These are phyloP conservation scores for Lochmaea crataegi DNA, from an alignment of 2,888 invertebrate genomes.

Conservation along the genomic window DNA sequence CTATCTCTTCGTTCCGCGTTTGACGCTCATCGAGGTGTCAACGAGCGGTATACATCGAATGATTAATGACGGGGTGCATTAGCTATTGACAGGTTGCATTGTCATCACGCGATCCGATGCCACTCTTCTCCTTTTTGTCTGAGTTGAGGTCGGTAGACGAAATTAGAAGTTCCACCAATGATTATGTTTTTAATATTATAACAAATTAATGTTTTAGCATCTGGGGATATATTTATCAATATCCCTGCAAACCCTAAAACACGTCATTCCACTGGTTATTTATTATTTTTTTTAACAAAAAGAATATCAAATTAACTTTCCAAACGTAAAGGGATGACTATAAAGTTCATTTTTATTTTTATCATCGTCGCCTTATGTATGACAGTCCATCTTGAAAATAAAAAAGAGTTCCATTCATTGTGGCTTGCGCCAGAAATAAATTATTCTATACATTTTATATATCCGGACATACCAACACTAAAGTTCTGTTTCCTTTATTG, in stretches of 20 bases:
- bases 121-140: background rate
- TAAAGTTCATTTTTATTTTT: background rate
- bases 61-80: conserved; percentile 64
- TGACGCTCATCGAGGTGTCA: conserved; percentile 57
- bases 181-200: background rate
- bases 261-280: no score
- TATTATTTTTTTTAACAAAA: no score
- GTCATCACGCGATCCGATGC: conserved; percentile 52
- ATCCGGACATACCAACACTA: conserved; percentile 60
- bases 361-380: background rate
- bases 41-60: conserved; percentile 53
- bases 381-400: background rate
- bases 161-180: background rate
- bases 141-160: background rate
- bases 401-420: conserved; percentile 24
- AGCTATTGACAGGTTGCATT: conserved; percentile 63
- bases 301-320: no score
- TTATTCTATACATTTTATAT: conserved; percentile 66
- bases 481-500: conserved; percentile 61
- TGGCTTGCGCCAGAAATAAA: conserved; percentile 56
- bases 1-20: conserved; percentile 54
- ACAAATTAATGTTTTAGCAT: background rate
- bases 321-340: background rate
- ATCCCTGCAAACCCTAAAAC: no score
- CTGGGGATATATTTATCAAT: no score